Evolutionary conservation across 2,888 invertebrate genomes (phyloP).

Genomic region (Pristionchus japonicus): DNA sequence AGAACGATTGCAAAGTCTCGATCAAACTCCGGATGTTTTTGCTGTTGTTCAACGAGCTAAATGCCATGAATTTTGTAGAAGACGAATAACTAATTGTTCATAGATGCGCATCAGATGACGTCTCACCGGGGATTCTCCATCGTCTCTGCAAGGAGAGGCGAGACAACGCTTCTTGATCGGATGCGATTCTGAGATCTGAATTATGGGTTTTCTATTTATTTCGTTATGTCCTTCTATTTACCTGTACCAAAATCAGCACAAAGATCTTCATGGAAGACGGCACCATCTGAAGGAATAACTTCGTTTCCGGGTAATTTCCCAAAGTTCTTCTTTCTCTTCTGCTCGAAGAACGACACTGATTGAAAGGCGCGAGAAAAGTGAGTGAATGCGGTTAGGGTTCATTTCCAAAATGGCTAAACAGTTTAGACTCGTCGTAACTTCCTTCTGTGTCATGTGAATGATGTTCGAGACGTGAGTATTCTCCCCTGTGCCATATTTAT

Average conservation of each 20-base stretch:
- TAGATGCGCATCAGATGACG: neutral
- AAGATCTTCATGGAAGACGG: neutral
- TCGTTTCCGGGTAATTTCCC: neutral
- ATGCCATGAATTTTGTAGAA: neutral
- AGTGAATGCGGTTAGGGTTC: neutral
- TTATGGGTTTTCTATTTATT: neutral
- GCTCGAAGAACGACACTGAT: neutral
- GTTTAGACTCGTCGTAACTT: neutral
- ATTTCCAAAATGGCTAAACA: neutral
- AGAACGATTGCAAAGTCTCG: neutral
- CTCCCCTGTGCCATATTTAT: neutral
- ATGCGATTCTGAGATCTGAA: neutral
- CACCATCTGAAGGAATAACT: neutral
- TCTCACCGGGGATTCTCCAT: neutral
- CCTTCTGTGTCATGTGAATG: neutral
- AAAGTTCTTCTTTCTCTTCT: neutral
- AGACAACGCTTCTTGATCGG: neutral
- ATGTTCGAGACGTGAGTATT: neutral
- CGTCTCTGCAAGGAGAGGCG: neutral
- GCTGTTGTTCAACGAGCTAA: neutral
- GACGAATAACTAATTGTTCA: neutral
- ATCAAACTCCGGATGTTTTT: too few species aligned
- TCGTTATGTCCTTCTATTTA: neutral
- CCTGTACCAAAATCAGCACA: neutral
- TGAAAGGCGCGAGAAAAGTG: constrained; percentile 10